Conservation (phyloP, 2,113 vertebrate genomes). For the Tenebrosternarchus preto region DNA sequence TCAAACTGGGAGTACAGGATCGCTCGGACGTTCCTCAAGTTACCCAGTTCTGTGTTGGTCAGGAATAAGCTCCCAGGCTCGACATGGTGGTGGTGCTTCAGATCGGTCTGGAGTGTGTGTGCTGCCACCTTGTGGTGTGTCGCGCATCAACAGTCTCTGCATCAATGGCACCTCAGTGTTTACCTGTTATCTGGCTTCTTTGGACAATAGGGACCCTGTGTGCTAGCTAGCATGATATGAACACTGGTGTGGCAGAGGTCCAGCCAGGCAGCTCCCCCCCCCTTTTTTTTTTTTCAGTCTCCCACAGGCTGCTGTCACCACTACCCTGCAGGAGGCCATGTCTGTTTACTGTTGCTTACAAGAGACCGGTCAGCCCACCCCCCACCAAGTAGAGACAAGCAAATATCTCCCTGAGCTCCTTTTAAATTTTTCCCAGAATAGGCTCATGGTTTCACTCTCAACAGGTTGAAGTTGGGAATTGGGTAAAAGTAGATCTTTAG, state of each 20-base stretch:
- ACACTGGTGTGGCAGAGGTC: conserved; percentile 9
- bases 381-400: neutral
- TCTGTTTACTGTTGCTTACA: conserved; percentile 60
- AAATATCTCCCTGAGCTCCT: neutral
- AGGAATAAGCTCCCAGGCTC: neutral
- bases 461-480: neutral
- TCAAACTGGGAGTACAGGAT: neutral
- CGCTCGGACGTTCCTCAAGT: neutral
- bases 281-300: conserved; percentile 6
- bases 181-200: neutral
- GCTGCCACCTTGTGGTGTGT: conserved; percentile 72
- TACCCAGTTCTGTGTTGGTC: neutral
- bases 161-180: conserved; percentile 7
- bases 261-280: neutral
- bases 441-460: too few relatives aligned
- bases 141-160: conserved; percentile 50
- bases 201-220: conserved; percentile 3
- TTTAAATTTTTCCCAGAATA: neutral
- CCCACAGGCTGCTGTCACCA: conserved; percentile 55
- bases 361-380: conserved; percentile 19
- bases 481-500: too few relatives aligned
- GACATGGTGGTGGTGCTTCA: neutral
- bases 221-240: conserved; percentile 1
- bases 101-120: conserved; percentile 43
- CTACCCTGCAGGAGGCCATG: conserved; percentile 49